These are phyloP conservation scores for Microcebus tavaratra DNA, from an alignment of 2,113 vertebrate genomes.

Conservation along the genomic window DNA sequence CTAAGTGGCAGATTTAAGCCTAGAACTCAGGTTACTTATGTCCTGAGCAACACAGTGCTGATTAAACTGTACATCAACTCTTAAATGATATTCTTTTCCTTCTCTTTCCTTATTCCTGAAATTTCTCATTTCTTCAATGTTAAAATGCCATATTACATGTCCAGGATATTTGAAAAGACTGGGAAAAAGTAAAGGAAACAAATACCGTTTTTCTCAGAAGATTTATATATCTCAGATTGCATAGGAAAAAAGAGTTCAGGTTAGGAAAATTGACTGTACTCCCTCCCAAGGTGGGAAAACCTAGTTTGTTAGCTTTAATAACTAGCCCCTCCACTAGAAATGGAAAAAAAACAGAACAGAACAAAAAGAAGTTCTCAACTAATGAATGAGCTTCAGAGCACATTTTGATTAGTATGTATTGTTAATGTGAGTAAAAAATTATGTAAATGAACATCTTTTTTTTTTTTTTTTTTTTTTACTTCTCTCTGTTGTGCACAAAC, in stretches of 20 bases:
- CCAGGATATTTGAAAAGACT: background rate
- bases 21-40: background rate
- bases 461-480: background rate
- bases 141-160: background rate
- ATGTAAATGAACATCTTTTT: too few relatives aligned
- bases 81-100: background rate
- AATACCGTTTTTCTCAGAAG: background rate
- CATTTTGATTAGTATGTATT: too few relatives aligned
- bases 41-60: background rate
- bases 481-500: background rate
- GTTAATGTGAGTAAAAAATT: too few relatives aligned
- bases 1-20: background rate
- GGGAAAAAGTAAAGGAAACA: background rate
- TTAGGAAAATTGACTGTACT: background rate
- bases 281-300: background rate
- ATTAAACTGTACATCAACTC: background rate
- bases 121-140: background rate
- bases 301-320: background rate
- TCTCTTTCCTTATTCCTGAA: background rate
- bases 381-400: too few relatives aligned
- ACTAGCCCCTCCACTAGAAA: background rate
- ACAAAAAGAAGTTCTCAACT: too few relatives aligned
- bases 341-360: too few relatives aligned
- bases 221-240: background rate
- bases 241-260: background rate